phyloP scores from a whole-genome alignment of 1,140 invertebrate genomes.

The Macrostomum lignano region DNA sequence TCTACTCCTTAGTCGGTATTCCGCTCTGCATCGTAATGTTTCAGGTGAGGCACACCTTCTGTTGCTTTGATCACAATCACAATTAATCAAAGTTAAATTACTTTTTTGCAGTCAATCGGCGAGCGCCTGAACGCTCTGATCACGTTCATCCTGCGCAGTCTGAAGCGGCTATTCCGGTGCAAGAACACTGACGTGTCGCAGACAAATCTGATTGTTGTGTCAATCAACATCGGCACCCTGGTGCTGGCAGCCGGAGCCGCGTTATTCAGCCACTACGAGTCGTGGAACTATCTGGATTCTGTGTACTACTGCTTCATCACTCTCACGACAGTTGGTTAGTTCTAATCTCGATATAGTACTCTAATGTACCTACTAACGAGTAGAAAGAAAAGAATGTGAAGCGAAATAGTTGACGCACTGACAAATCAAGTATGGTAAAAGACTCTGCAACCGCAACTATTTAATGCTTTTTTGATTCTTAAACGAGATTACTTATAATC shows the following conservation, averaged over 20 bases:
- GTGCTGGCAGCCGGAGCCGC: not conserved
- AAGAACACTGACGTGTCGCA: conserved; percentile 42
- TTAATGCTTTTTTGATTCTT: too few species aligned
- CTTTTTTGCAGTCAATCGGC: conserved; percentile 54
- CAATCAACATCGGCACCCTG: conserved; percentile 37
- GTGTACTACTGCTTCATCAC: conserved; percentile 78
- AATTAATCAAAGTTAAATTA: too few species aligned
- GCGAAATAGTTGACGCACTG: too few species aligned
- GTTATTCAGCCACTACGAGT: conserved; percentile 16
- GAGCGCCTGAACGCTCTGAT: conserved; percentile 82
- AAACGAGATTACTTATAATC: too few species aligned
- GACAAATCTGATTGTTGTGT: conserved; percentile 84
- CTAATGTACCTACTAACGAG: too few species aligned
- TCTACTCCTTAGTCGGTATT: conserved; percentile 24
- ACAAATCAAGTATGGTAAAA: too few species aligned
- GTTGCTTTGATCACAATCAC: too few species aligned
- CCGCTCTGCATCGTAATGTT: conserved; percentile 16
- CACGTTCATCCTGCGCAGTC: conserved; percentile 53
- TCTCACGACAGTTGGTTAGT: conserved; percentile 42
- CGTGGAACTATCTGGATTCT: conserved; percentile 62
- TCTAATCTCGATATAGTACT: too few species aligned
- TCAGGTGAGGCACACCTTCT: too few species aligned
- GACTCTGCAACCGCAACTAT: too few species aligned
- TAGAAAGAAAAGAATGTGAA: too few species aligned
- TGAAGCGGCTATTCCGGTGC: conserved; percentile 34